Conservation (phyloP, 2,888 invertebrate species). For the Tineola bisselliella region DNA sequence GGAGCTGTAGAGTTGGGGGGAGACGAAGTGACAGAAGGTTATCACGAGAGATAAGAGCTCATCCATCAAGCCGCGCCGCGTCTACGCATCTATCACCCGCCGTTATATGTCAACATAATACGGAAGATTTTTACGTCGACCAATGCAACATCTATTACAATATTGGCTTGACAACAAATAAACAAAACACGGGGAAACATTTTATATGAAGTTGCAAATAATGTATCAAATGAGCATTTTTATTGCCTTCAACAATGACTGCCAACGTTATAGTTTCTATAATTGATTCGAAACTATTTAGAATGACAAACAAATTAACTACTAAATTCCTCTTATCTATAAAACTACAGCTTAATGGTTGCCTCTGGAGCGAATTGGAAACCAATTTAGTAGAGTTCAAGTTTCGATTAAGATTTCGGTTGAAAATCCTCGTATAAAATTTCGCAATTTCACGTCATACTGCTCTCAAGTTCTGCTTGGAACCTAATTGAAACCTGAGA, state of each 20-base stretch:
- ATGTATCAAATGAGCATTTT: not conserved
- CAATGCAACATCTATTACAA: constrained; percentile 14
- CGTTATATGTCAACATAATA: constrained; percentile 18
- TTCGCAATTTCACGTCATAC: constrained; percentile 15
- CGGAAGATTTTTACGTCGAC: constrained; percentile 42
- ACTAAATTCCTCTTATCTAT: not conserved
- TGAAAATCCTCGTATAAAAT: constrained; percentile 8
- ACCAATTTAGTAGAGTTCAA: constrained; percentile 3
- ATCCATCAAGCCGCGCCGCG: constrained; percentile 43
- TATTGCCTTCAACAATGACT: too few relatives aligned
- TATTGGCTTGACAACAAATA: constrained; percentile 13
- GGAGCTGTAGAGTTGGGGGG: constrained; percentile 22
- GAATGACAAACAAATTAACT: not conserved
- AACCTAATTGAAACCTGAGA: constrained; percentile 20
- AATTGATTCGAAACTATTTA: not conserved
- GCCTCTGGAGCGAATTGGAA: not conserved
- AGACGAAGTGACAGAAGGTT: constrained; percentile 46
- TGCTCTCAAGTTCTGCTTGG: constrained; percentile 22
- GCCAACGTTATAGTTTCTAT: not conserved
- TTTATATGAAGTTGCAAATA: constrained; percentile 2
- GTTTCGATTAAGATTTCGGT: constrained; percentile 6
- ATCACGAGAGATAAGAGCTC: constrained; percentile 56
- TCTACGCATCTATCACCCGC: constrained; percentile 32
- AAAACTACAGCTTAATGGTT: not conserved
- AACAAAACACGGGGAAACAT: constrained; percentile 9